These are phyloP conservation scores for Scalopus aquaticus DNA, from an alignment of 2,113 vertebrate species.

Conservation along the genomic window DNA sequence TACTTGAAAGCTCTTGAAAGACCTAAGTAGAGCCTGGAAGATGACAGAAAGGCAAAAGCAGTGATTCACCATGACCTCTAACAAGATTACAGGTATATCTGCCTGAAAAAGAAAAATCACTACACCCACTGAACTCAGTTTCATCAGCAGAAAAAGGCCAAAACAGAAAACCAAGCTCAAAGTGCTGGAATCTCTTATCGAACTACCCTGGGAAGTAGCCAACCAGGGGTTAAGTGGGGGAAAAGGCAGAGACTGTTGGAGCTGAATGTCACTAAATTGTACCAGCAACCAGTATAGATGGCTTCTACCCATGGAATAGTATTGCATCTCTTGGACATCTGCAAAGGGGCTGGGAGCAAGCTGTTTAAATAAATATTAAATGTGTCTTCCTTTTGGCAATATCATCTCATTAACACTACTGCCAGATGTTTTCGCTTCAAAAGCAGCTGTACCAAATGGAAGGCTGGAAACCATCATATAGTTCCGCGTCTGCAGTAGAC, in stretches of 20 bases:
- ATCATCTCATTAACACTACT: neutral
- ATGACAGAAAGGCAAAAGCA: neutral
- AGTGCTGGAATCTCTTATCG: neutral
- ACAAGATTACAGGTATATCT: neutral
- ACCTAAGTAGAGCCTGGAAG: neutral
- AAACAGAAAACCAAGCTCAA: neutral
- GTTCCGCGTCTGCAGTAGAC: neutral
- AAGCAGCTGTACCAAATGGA: neutral
- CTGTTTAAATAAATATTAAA: neutral
- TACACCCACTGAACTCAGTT: neutral
- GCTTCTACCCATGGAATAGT: neutral
- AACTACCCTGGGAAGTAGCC: neutral
- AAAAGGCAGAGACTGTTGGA: neutral
- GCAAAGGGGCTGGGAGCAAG: neutral
- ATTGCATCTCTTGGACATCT: neutral
- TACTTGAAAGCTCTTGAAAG: neutral
- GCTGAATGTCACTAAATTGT: neutral
- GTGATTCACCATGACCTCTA: neutral
- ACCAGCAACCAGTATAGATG: neutral
- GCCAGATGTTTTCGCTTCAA: neutral
- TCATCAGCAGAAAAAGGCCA: neutral
- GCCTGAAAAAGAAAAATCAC: neutral
- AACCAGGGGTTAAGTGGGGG: neutral
- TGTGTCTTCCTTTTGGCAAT: neutral
- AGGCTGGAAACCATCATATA: neutral